Evolutionary conservation across 2,113 vertebrate species (phyloP), one percentile per base, ranked within the genome.

Genomic region (Myotis lucifugus): DNA sequence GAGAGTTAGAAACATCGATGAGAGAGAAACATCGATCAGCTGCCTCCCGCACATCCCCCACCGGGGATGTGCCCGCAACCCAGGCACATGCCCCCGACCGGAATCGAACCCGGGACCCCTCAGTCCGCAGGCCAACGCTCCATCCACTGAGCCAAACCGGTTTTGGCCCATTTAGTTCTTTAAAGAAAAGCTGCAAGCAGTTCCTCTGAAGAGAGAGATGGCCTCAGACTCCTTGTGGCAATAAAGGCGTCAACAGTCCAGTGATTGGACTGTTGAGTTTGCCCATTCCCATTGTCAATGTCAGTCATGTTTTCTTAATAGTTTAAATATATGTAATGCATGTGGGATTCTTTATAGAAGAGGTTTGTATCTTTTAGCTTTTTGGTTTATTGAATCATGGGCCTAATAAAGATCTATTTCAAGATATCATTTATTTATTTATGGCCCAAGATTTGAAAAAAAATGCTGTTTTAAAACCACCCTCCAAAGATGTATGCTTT

Each of bases 131-230:
- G n/a, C n/a, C n/a, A n/a, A n/a, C n/a, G n/a, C n/a, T n/a, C n/a
- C n/a, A n/a, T n/a, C n/a, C n/a, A n/a, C n/a, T n/a, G n/a, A n/a
- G n/a, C n/a, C n/a, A n/a, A n/a, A n/a, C n/a, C n/a, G n/a, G n/a
- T n/a, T n/a, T n/a, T n/a, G n/a, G n/a, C n/a, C 50, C 93, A 17
- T 96, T 97, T 93, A 87, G 32, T n/a, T 85, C 77, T 2, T 2
- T 70, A 92, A 96, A 97, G 96, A 94, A 90, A 96, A 95, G 27
- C 42, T 95, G 81, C 42, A 83, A 61, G 4, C 86, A 56, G 9
- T 74, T 84, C 25, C 25, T 76, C 52, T 8, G 32, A 94, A 14
- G 21, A 32, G 48, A 52, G 15, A 4, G 32, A 48, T 27, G 37
- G 50, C 11, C 34, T 82, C 85, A 85, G 13, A 54, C 6, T 64